Base-by-base conservation (phyloP, 92 coral and sea anemone genomes). In the Palythoa caribaeorum region DNA sequence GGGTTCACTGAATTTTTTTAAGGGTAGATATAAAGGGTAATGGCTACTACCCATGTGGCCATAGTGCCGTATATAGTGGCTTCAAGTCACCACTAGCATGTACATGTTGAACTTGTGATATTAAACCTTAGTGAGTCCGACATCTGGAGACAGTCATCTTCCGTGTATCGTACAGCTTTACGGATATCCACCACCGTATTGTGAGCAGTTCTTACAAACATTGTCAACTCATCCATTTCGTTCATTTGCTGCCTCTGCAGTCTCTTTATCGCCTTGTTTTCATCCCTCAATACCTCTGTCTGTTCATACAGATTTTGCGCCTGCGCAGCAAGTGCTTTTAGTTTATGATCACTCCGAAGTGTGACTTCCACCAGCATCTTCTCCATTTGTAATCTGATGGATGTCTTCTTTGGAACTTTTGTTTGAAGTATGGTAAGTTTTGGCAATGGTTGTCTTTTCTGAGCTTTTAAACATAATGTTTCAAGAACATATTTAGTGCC, bases 281-380 rank as follows among this genome's bases (percentile, higher is more conserved):
- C 86, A 9, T 81, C 86, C 39, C 76, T 81, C 44, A 81, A 38
- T 11, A 63, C 44, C 20, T 81, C 86, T 16, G 86, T 76, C 44
- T 81, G 86, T 36, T 81, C 86, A 15, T 16, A 81, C 60, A 81
- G 37, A 0, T 13, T 57, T 14, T 81, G 86, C 14, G 86, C 86
- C n/a, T 81, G 86, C 20, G 76, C 38, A 81, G 16, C 71, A 12
- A 81, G 74, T 11, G 71, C 62, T 52, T 66, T 81, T 6, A 81
- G 62, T 65, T 81, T 81, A 16, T 81, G 86, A 9, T 63, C 60
- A 63, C 86, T 81, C 39, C 86, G 86, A 20, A 81, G 86, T 11
- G 86, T 65, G 40, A 81, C 86, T 19, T 81, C 86, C 39, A 71
- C 75, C 1, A 81, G 86, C 48, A 81, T 66, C 65, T 81, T 81